These are phyloP conservation scores for Strigops habroptila DNA, from an alignment of 2,113 vertebrate species.

Conservation along the genomic window DNA sequence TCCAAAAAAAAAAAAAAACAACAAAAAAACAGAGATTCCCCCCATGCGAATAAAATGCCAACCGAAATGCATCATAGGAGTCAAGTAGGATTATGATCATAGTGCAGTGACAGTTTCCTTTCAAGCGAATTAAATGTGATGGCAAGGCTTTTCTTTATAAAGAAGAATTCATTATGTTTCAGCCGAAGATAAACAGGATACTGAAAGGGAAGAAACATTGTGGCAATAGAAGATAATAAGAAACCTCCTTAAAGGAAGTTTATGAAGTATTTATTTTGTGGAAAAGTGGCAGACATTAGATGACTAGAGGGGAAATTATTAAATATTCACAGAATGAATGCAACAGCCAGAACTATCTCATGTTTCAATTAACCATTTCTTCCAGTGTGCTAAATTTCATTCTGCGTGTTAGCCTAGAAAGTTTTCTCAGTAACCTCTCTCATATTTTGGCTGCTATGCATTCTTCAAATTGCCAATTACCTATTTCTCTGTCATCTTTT, in stretches of 20 bases:
- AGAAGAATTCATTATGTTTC: not conserved
- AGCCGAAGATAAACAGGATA: not conserved
- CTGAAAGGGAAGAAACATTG: not conserved
- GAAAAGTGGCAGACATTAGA: not conserved
- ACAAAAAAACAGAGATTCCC: too few species aligned
- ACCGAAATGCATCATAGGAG: not conserved
- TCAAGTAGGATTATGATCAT: not conserved
- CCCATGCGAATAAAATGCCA: not conserved
- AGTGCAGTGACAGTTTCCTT: not conserved
- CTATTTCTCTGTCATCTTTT: not conserved
- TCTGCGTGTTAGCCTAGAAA: not conserved
- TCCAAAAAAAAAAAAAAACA: not conserved
- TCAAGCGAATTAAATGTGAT: not conserved
- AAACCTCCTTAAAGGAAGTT: not conserved
- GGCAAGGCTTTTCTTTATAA: not conserved
- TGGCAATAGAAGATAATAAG: not conserved
- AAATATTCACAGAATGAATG: not conserved
- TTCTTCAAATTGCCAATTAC: not conserved
- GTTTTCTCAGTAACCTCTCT: not conserved
- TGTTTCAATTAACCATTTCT: not conserved
- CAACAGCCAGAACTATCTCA: not conserved
- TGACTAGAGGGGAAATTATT: not conserved
- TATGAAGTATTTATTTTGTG: not conserved
- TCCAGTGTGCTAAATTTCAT: not conserved
- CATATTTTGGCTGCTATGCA: not conserved